Evolutionary conservation across 2,797 vertebrate genomes (phyloP), one percentile per base, ranked within the genome.

Genomic region (Sternarchorhynchus goeldii): DNA sequence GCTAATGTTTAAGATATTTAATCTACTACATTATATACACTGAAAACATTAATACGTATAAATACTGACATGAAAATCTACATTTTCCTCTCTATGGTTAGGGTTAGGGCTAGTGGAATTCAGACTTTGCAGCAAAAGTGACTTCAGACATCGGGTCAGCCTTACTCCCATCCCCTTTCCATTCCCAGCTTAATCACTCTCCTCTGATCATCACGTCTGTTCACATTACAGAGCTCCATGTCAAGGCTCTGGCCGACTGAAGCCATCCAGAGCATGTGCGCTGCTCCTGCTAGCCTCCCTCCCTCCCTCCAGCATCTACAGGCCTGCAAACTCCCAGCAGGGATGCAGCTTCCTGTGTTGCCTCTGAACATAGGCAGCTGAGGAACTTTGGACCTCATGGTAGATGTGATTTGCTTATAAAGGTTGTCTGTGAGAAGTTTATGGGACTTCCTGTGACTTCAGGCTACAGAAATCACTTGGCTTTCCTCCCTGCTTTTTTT

Each of bases 311-410:
- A 18, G 32, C 73, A 50, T 57, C 71, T 65, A 39, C 59, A 59
- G 79, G 73, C 80, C 84, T 57, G 74, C 36, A 50, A 70, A 79
- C 25, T 76, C 85, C 87, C 89, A 74, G 66, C 76, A 63, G 91
- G 87, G 88, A 88, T 82, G 76, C 12, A 57, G 81, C 74, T 93
- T 93, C 91, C 92, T 91, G 90, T 90, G 88, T 88, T 73, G 76
- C 84, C 85, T 81, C 69, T 84, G 65, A 76, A 81, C 74, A 82
- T 82, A 86, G 60, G 80, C 83, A 84, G 73, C 29, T 18, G 32
- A 59, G 81, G 81, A 20, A 50, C 31, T 57, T 64, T n/a, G 45
- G 65, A 36, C 39, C 20, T 6, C 14, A 77, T 21, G 32, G 16
- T 64, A 34, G 36, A 64, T 18, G 39, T 20, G 6, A n/a, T 5